phyloP scores from a whole-genome alignment of 2,888 invertebrate genomes.

The Hydroisotoma schaefferi region DNA sequence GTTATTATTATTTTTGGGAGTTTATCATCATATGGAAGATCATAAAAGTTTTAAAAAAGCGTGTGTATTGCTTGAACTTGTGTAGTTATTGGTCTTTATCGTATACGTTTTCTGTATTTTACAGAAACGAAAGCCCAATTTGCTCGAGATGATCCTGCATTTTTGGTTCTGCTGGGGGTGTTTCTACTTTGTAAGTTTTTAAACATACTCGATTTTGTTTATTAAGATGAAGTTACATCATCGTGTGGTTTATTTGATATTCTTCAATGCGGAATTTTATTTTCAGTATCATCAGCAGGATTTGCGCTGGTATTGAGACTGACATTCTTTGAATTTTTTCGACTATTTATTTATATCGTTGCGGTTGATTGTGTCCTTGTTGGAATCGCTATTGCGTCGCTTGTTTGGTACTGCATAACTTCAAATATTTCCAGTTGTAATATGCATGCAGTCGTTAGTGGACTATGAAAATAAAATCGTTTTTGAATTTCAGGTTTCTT shows the following conservation, averaged over 20 bases:
- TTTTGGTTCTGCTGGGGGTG: conserved; percentile 81
- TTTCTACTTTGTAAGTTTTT: conserved; percentile 71
- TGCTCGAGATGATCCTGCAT: conserved; percentile 98
- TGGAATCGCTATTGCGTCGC: conserved; percentile 79
- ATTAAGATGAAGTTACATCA: neutral
- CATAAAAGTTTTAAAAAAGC: conserved; percentile 8
- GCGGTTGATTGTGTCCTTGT: conserved; percentile 91
- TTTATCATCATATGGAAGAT: too few species aligned
- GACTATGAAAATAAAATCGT: neutral
- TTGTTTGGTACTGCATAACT: conserved; percentile 82
- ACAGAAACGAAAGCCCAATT: conserved; percentile 96
- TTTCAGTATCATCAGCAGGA: conserved; percentile 77
- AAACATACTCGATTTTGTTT: neutral
- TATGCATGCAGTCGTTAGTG: neutral
- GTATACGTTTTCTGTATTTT: too few species aligned
- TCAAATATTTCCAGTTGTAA: neutral
- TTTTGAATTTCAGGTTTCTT: conserved; percentile 63
- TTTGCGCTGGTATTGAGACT: conserved; percentile 77
- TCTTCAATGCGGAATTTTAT: neutral
- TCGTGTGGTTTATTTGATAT: neutral
- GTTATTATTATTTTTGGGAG: too few species aligned
- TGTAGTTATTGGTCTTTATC: too few species aligned
- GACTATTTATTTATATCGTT: conserved; percentile 85
- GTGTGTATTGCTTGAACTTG: too few species aligned
- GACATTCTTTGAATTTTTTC: conserved; percentile 65